Percentiles rank a stretch among this genome's conserved stretches.
phyloP scores from a whole-genome alignment of 1,140 invertebrate species.

The Aporrectodea caliginosa region DNA sequence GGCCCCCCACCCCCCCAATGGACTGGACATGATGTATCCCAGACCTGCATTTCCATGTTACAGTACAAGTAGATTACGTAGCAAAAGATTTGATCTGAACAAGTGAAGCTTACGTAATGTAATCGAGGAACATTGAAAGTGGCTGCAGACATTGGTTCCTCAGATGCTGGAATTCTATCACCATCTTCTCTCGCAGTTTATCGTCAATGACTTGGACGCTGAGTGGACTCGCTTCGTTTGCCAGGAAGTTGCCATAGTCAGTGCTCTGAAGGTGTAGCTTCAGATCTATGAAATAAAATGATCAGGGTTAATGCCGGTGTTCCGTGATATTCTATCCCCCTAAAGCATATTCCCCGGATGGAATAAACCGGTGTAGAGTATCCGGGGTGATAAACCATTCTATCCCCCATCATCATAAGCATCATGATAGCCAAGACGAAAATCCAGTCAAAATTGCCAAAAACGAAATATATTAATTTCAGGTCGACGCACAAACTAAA shows the following conservation, averaged over 20 bases:
- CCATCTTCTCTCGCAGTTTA: constrained; percentile 93
- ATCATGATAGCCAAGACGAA: too few relatives aligned
- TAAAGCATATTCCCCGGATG: too few relatives aligned
- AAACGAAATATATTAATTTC: too few relatives aligned
- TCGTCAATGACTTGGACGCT: constrained; percentile 97
- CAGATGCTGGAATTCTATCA: constrained; percentile 96
- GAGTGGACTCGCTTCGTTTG: constrained; percentile 95
- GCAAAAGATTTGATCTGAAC: neutral
- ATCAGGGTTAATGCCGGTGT: too few relatives aligned
- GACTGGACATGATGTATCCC: neutral
- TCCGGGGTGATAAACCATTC: too few relatives aligned
- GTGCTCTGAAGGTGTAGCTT: constrained; percentile 98
- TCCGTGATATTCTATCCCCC: too few relatives aligned
- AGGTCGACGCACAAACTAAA: too few relatives aligned
- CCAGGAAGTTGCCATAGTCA: constrained; percentile 97
- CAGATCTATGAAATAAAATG: too few relatives aligned
- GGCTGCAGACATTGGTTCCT: constrained; percentile 96
- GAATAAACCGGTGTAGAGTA: too few relatives aligned
- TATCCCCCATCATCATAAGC: too few relatives aligned
- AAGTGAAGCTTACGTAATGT: constrained; percentile 71
- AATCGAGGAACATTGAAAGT: constrained; percentile 94
- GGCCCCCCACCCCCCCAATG: neutral
- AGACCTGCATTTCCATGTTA: neutral
- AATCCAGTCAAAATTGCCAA: too few relatives aligned
- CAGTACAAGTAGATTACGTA: neutral